Evolutionary conservation across 2,797 vertebrate species (phyloP), one percentile per base, ranked within the genome.

Genomic region (Artibeus jamaicensis): DNA sequence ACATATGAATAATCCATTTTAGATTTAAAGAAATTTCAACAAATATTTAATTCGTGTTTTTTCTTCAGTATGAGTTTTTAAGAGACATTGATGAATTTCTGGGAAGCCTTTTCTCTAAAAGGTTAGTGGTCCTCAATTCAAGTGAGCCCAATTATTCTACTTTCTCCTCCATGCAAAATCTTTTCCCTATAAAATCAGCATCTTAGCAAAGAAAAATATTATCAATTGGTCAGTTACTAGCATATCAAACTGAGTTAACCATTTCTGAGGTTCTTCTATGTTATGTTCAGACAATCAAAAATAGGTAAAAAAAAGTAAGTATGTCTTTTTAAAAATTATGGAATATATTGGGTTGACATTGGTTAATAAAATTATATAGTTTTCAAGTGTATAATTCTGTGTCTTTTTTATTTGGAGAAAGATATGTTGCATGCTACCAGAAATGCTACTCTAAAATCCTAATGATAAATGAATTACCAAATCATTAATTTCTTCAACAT

Each of bases 241-340:
- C 37, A 11, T 57, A 71, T 26, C n/a, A 90, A 68, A 57, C 21
- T 48, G 55, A 88, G 46, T 67, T 82, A 85, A 83, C 53, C 44
- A 0, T 89, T 76, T 50, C 39, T 91, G 32, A 73, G 46, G 26
- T 48, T 48, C 62, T 81, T 89, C 84, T 19, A 62, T 44, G 11
- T 85, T 85, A 81, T 5, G 90, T 67, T 11, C 46, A 89, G 55
- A 81, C 16, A 92, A 76, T 93, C 29, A 32, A 92, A 95, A 83
- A 95, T 74, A 87, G 57, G 29, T 89, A n/a, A 89, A 53, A 95
- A 95, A 34, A 95, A 96, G 57, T 57, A 57, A 95, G 48, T 62
- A 14, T 5, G 11, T 32, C 11, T 62, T 62, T 59, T 62, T 59
- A 12, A 62, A 62, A 71, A 46, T n/a, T 19, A n/a, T n/a, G 19